Base-by-base conservation (phyloP, 2,113 vertebrate genomes). In the Rhinolophus sinicus region DNA sequence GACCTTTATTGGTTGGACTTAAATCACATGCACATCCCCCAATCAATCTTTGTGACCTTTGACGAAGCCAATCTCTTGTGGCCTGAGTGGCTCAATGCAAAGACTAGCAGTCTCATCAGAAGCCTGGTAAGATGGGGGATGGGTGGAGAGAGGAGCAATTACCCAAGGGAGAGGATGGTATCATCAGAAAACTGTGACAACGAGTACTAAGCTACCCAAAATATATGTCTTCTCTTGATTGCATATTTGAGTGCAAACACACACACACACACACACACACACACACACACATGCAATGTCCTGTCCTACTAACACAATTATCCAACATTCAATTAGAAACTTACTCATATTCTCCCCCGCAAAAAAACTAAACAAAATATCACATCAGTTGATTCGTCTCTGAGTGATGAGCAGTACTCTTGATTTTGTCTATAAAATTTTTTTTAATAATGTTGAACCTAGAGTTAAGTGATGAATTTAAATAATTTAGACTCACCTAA, bases 401-500 rank as follows among this genome's bases (percentile, higher is more conserved):
- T 16, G 10, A 6, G 8, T 76, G 14, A 62, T 75, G 33, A n/a
- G 3, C 6, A 92, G 88, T 91, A 8, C 6, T 94, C 44, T 80
- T 26, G n/a, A 81, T 76, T 4, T 54, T 33, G 2, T 77, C 14
- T 18, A 35, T 24, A 56, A 56, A 19, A 12, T 19, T 14, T 50
- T 64, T 78, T 88, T 77, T 28, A 22, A 28, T 82, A 44, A 73
- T 30, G 30, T 5, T 81, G 8, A 84, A 75, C 28, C 22, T 72
- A 70, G 47, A 90, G 15, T 69, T 84, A 90, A 90, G 30, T 64
- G 26, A 64, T 62, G 58, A 70, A 47, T 85, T 83, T 90, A 93
- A 33, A 82, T 50, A 81, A 50, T 64, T 30, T 80, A 33, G 50
- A 30, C 2, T 95, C 33, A 54, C 18, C 77, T 19, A 47, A 50